Conservation (phyloP, 2,888 invertebrate genomes). For the Drosophila ustulata region DNA sequence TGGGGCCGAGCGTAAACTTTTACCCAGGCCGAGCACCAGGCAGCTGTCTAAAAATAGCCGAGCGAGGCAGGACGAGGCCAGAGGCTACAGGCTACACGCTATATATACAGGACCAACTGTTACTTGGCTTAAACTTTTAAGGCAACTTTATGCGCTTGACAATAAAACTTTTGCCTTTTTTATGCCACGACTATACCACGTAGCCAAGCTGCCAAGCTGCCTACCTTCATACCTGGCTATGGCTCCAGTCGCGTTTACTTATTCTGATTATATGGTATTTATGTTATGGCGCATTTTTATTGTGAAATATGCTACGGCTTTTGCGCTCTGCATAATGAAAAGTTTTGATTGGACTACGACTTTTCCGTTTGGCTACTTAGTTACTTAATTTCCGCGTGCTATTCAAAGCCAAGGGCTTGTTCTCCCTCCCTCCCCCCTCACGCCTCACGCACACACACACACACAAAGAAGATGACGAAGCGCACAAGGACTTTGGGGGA, state of each 20-base stretch:
- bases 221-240: not conserved
- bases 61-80: not conserved
- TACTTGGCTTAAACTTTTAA: conserved; percentile 67
- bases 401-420: conserved; percentile 56
- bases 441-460: not conserved
- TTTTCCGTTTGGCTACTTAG: conserved; percentile 68
- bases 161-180: conserved; percentile 73
- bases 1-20: conserved; percentile 39
- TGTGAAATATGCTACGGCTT: conserved; percentile 59
- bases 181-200: conserved; percentile 25
- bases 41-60: conserved; percentile 67
- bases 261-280: conserved; percentile 57
- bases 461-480: conserved; percentile 23
- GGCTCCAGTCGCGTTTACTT: conserved; percentile 9
- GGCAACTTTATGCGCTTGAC: conserved; percentile 76
- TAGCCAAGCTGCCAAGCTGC: not conserved
- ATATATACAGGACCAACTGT: conserved; percentile 31
- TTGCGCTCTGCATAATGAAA: conserved; percentile 63
- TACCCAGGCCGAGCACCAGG: conserved; percentile 25
- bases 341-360: conserved; percentile 67
- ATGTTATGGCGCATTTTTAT: conserved; percentile 63
- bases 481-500: conserved; percentile 16
- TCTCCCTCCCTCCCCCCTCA: not conserved
- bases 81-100: not conserved
- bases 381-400: conserved; percentile 77